These are phyloP conservation scores for Phania funesta DNA, from an alignment of 2,888 invertebrate genomes.

Conservation along the genomic window DNA sequence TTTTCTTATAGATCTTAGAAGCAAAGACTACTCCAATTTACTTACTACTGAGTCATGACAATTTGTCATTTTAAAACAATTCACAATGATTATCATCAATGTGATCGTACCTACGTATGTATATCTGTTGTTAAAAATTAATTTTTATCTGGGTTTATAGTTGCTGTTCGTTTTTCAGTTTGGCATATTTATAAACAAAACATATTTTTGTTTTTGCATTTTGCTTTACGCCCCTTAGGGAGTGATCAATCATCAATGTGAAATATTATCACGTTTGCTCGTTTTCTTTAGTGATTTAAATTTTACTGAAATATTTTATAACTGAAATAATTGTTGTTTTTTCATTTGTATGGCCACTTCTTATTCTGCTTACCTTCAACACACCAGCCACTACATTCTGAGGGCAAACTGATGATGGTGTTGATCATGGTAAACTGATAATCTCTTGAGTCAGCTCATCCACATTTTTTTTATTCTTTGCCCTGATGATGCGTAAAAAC, in stretches of 20 bases:
- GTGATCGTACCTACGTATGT: constrained; percentile 25
- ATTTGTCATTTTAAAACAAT: constrained; percentile 57
- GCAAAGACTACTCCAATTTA: constrained; percentile 25
- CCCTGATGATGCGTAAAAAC: constrained; percentile 62
- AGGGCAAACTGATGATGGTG: background rate
- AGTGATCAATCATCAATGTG: constrained; percentile 65
- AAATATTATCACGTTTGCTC: constrained; percentile 68
- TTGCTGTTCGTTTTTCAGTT: constrained; percentile 30
- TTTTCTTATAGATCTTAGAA: constrained; percentile 2
- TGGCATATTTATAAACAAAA: constrained; percentile 10
- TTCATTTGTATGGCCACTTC: constrained; percentile 42
- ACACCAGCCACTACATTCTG: constrained; percentile 23
- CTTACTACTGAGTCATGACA: constrained; percentile 49
- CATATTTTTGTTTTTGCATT: constrained; percentile 1
- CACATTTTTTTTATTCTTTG: background rate
- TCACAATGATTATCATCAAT: constrained; percentile 63
- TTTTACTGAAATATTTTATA: constrained; percentile 48
- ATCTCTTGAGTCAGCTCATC: constrained; percentile 17
- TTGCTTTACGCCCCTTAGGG: constrained; percentile 63
- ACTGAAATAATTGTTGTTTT: constrained; percentile 54
- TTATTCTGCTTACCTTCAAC: constrained; percentile 30
- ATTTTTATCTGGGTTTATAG: constrained; percentile 54
- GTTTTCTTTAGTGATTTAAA: constrained; percentile 31
- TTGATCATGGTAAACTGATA: constrained; percentile 32
- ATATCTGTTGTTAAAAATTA: constrained; percentile 40